phyloP scores from a whole-genome alignment of 2,113 vertebrate species.

The Caranx ignobilis region DNA sequence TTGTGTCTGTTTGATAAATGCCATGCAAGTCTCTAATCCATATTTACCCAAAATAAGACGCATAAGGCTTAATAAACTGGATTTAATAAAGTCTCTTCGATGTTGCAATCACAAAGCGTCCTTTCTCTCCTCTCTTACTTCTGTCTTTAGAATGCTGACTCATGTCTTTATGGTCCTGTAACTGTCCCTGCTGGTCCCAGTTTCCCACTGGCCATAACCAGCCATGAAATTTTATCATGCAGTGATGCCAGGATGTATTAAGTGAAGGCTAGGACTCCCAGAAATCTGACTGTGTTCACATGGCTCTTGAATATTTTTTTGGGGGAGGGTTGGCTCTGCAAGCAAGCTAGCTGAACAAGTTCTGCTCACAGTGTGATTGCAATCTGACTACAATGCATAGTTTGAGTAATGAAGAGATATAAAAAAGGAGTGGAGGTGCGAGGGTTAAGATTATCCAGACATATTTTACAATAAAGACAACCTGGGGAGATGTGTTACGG shows the following conservation, averaged over 20 bases:
- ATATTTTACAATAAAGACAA: conserved; percentile 60
- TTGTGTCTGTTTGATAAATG: conserved; percentile 7
- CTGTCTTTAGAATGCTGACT: conserved; percentile 39
- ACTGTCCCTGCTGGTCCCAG: conserved; percentile 52
- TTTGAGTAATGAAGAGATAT: conserved; percentile 36
- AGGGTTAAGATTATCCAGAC: conserved; percentile 54
- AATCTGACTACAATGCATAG: conserved; percentile 28
- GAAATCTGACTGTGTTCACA: conserved; percentile 20
- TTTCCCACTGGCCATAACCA: conserved; percentile 53
- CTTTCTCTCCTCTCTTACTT: conserved; percentile 36
- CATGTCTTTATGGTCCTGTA: conserved; percentile 60
- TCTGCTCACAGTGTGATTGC: conserved; percentile 27
- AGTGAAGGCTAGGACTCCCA: conserved; percentile 27
- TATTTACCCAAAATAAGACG: conserved; percentile 12
- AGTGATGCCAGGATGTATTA: conserved; percentile 60
- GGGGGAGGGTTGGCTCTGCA: neutral
- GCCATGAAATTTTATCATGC: conserved; percentile 66
- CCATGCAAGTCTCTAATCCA: conserved; percentile 8
- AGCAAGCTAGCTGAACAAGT: neutral
- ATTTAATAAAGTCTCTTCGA: conserved; percentile 21
- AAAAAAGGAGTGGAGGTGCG: conserved; percentile 34
- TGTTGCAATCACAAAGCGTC: conserved; percentile 36
- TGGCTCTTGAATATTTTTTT: conserved; percentile 1
- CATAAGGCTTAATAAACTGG: conserved; percentile 2
- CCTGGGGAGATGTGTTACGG: conserved; percentile 40